Evolutionary conservation across 1,140 invertebrate species (phyloP).

Genomic region (Orius laevigatus): DNA sequence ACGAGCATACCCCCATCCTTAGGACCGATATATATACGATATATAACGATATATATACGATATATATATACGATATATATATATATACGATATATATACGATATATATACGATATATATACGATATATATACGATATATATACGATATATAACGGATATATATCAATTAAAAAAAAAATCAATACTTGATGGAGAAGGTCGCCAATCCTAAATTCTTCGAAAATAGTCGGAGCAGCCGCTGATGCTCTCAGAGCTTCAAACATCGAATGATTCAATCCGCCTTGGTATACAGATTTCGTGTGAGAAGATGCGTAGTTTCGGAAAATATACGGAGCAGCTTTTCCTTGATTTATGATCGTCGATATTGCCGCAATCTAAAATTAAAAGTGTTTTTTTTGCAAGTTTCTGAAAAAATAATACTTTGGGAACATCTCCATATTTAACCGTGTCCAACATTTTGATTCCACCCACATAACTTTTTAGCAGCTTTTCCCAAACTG

Average conservation of each 20-base stretch:
- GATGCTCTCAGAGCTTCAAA: constrained; percentile 86
- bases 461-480: constrained; percentile 50
- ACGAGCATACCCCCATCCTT: constrained; percentile 72
- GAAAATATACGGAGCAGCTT: constrained; percentile 75
- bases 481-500: constrained; percentile 67
- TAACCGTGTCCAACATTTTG: constrained; percentile 44
- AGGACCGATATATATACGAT: too few species aligned
- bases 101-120: too few species aligned
- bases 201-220: constrained; percentile 65
- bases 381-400: not conserved
- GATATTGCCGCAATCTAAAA: constrained; percentile 57
- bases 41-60: too few species aligned
- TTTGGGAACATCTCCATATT: constrained; percentile 43
- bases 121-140: too few species aligned
- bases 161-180: constrained; percentile 7
- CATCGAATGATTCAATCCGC: constrained; percentile 50
- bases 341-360: constrained; percentile 60
- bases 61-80: too few species aligned
- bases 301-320: constrained; percentile 71
- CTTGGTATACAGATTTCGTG: constrained; percentile 60
- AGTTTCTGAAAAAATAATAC: constrained; percentile 25
- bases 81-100: too few species aligned
- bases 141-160: too few species aligned
- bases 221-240: constrained; percentile 84
- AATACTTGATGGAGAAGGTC: constrained; percentile 62